Evolutionary conservation across 1,140 invertebrate species (phyloP).

Genomic region (Ridgeia piscesae): DNA sequence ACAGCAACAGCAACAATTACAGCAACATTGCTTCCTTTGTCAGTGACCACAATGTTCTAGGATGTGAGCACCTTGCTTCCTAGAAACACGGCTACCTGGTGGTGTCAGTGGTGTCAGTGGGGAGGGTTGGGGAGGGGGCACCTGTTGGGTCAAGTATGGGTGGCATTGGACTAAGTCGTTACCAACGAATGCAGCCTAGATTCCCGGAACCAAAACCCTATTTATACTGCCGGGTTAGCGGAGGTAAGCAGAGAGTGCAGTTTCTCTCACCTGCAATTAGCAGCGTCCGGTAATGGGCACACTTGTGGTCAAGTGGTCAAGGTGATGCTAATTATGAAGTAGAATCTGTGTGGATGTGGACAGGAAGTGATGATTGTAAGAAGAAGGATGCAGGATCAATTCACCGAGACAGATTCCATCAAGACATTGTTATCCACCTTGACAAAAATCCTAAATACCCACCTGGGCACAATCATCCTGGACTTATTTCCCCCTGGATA

Average conservation of each 20-base stretch:
- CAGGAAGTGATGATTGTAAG: neutral
- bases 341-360: neutral
- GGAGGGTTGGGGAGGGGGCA: neutral
- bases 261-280: neutral
- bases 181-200: neutral
- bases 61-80: neutral
- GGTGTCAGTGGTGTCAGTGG: neutral
- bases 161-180: neutral
- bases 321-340: neutral
- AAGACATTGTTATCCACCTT: neutral
- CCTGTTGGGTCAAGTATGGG: neutral
- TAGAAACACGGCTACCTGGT: no score
- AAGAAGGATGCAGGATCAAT: neutral
- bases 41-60: neutral
- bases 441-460: neutral
- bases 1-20: no score
- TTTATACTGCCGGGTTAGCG: neutral
- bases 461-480: neutral
- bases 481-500: neutral
- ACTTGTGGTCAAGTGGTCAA: neutral
- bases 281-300: neutral
- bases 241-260: neutral
- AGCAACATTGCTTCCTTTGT: neutral
- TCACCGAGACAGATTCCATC: neutral
- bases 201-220: neutral